These are phyloP conservation scores for Hesperophylax magnus DNA, from an alignment of 1,140 invertebrate species.

Conservation along the genomic window DNA sequence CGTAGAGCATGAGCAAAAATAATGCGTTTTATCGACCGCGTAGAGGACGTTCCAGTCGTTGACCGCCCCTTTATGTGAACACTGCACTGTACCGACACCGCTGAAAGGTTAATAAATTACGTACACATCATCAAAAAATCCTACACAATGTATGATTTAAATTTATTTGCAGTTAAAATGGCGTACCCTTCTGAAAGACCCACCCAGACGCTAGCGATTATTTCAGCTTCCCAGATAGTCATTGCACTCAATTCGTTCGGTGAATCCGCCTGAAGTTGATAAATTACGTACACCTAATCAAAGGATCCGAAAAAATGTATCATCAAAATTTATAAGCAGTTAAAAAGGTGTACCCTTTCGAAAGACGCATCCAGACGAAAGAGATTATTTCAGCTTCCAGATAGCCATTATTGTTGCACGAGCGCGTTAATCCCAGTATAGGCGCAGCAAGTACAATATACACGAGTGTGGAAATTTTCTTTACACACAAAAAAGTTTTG, in stretches of 20 bases:
- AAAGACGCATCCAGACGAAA: conserved; percentile 14
- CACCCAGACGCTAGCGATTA: not conserved
- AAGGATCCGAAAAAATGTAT: too few relatives aligned
- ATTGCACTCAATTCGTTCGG: not conserved
- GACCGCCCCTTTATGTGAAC: conserved; percentile 21
- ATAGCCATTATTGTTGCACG: conserved; percentile 34
- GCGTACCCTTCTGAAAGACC: not conserved
- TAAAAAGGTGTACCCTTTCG: not conserved
- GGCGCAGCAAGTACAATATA: not conserved
- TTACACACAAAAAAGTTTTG: not conserved
- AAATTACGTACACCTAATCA: too few relatives aligned
- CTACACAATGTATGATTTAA: not conserved
- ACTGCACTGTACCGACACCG: not conserved
- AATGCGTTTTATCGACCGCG: conserved; percentile 29
- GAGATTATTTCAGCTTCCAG: conserved; percentile 17
- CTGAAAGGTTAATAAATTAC: not conserved
- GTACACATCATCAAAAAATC: too few relatives aligned
- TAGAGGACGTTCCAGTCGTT: conserved; percentile 38
- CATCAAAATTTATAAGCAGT: not conserved
- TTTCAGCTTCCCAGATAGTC: conserved; percentile 21
- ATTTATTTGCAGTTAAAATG: not conserved
- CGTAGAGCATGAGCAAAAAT: conserved; percentile 17
- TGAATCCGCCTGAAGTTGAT: not conserved
- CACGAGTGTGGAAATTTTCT: not conserved
- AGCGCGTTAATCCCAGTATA: conserved; percentile 31